Base-by-base conservation (phyloP, 2,888 invertebrate species). In the Harpalus rubripes region DNA sequence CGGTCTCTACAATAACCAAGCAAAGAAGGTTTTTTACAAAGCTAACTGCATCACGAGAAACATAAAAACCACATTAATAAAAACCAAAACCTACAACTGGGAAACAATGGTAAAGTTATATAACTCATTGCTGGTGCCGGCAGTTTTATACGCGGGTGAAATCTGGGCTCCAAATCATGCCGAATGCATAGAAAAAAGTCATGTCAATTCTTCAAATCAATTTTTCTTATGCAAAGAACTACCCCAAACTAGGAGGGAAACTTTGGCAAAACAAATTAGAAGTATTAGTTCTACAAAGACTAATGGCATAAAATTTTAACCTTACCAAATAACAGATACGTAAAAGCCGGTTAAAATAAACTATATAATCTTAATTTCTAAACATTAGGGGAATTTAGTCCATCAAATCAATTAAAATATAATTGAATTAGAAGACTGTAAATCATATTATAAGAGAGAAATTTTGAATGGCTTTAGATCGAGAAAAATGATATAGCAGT, bases 31-130 rank as follows among this genome's bases (percentile, higher is more conserved):
- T 22, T 1, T 22, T 22, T 2, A 22, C 22, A 32, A 52, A 63
- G 16, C 56, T 39, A 74, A 10, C 4, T 15, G 76, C 56, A 18
- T 56, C 56, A 56, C 32, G 56, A 8, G 26, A 81, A 52, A 22
- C 22, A 22, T 22, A 22, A 22, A 22, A 22, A 22, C 22, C 1
- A 22, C 22, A 22, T 22, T 22, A 22, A 22, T 22, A 22, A 22
- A 22, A 22, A 22, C 22, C 22, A 22, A 22, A 22, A 22, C 22
- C 3, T 81, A 81, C 8, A 63, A 18, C 8, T 63, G 10, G 16
- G 63, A n/a, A n/a, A n/a, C n/a, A n/a, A n/a, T n/a, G n/a, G n/a
- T n/a, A n/a, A n/a, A n/a, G n/a, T n/a, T n/a, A n/a, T n/a, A n/a
- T n/a, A n/a, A n/a, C n/a, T n/a, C n/a, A n/a, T n/a, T n/a, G n/a